Evolutionary conservation across 2,113 vertebrate species (phyloP), one percentile per base, ranked within the genome.

Genomic region (Saccopteryx leptura): DNA sequence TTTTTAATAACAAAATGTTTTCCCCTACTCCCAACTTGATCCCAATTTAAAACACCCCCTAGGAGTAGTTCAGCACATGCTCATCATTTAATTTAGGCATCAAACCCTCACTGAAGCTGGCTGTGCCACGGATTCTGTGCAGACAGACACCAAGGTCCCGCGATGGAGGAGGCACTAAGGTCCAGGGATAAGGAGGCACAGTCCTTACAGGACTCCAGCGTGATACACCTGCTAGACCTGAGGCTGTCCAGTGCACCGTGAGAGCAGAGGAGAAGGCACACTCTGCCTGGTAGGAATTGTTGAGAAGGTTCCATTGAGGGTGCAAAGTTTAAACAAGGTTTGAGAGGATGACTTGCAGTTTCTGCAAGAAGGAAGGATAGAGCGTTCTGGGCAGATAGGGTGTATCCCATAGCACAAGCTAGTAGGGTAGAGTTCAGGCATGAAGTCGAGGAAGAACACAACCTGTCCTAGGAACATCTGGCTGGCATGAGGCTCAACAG

Each of bases 1-100:
- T 75, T 90, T 75, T 92, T 76, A 87, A 46, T 88, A 21, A 63
- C 66, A 88, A 78, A 63, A 79, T 79, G 9, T 91, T 90, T 96
- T 88, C 15, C 26, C 61, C 83, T 80, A 65, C 66, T 56, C 56
- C 31, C 3, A 61, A 52, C 52, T 87, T 68, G 31, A 89, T 91
- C 31, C 50, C 66, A 58, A 74, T 88, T 74, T 83, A 78, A 65
- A 93, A 76, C 61, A 86, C 19, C 23, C 28, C 52, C 69, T n/a
- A 14, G 66, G 52, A 93, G 52, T 14, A 80, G 15, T 50, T 82
- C 56, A 92, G 17, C 15, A 2, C 2, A 7, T 50, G 52, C 92
- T 95, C 74, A 74, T 82, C 69, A 33, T 74, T 89, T 84, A 56
- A 80, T 60, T 81, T 48, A 28, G 52, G 46, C 9, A 4, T 19